Conservation (phyloP, 23 tunicate species). For the Corella eumyota region DNA sequence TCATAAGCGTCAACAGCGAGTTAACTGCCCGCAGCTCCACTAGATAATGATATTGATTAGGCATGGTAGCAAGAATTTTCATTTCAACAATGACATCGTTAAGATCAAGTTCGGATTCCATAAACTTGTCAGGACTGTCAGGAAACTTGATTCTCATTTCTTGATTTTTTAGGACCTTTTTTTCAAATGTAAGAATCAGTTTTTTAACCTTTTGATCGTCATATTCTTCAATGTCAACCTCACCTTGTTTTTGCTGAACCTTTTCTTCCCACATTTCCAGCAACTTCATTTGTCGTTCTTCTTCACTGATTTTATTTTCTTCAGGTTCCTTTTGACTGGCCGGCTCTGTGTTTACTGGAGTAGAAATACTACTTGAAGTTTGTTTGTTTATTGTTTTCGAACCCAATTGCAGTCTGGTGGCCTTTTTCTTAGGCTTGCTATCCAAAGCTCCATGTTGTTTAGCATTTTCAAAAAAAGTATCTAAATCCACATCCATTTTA, state of each 20-base stretch:
- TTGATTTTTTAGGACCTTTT: slow-evolving; percentile 77
- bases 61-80: slow-evolving; percentile 85
- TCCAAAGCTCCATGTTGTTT: slow-evolving; percentile 20
- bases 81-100: slow-evolving; percentile 76
- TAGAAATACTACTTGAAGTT: slow-evolving; percentile 8
- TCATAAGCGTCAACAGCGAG: slow-evolving; percentile 55
- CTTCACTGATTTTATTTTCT: slow-evolving; percentile 34
- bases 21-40: slow-evolving; percentile 70
- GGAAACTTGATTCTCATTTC: slow-evolving; percentile 94
- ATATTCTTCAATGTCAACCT: slow-evolving; percentile 42
- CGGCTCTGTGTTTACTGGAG: background rate
- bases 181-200: slow-evolving; percentile 79
- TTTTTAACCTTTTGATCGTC: slow-evolving; percentile 87
- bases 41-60: slow-evolving; percentile 83
- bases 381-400: slow-evolving; percentile 19
- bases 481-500: slow-evolving; percentile 48
- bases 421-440: slow-evolving; percentile 52
- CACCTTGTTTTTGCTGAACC: slow-evolving; percentile 22
- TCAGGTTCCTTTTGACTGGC: background rate
- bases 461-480: slow-evolving; percentile 51
- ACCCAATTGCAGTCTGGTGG: slow-evolving; percentile 58
- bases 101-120: slow-evolving; percentile 90
- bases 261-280: slow-evolving; percentile 90
- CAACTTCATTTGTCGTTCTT: slow-evolving; percentile 86
- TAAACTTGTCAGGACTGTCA: slow-evolving; percentile 89